Conservation (phyloP, 2,888 invertebrate genomes). For the Zootermopsis nevadensis region DNA sequence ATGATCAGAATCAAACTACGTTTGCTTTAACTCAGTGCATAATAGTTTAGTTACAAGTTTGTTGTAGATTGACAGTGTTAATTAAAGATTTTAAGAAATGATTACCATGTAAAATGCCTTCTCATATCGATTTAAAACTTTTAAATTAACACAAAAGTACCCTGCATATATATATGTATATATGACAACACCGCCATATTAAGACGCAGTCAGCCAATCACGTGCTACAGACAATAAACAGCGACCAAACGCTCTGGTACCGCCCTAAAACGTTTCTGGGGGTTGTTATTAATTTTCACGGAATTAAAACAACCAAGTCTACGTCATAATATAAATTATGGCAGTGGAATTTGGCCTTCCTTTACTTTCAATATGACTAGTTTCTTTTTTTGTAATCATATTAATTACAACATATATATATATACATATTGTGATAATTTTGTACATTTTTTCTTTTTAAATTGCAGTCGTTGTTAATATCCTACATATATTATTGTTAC, state of each 20-base stretch:
- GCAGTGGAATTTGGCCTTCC: slow-evolving; percentile 42
- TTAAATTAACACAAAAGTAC: slow-evolving; percentile 11
- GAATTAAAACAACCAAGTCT: slow-evolving; percentile 1
- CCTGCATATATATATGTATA: slow-evolving; percentile 31
- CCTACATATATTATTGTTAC: slow-evolving; percentile 22
- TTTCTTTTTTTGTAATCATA: slow-evolving; percentile 14
- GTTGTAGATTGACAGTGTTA: slow-evolving; percentile 2
- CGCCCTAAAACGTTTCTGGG: slow-evolving; percentile 1
- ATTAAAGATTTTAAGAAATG: slow-evolving; percentile 7
- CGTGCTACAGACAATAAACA: slow-evolving; percentile 14
- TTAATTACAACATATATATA: slow-evolving; percentile 42
- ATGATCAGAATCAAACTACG: too few species aligned
- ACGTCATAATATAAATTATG: slow-evolving; percentile 21
- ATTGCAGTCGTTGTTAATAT: slow-evolving; percentile 42
- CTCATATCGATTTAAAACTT: slow-evolving; percentile 1
- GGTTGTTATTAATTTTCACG: neutral
- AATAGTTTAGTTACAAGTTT: too few species aligned
- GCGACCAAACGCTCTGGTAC: neutral
- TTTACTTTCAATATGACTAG: slow-evolving; percentile 39
- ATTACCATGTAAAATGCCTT: slow-evolving; percentile 23
- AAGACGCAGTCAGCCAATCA: slow-evolving; percentile 8
- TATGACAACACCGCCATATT: slow-evolving; percentile 12
- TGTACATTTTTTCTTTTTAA: slow-evolving; percentile 30
- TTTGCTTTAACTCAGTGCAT: too few species aligned
- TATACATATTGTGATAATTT: slow-evolving; percentile 36